Evolutionary conservation across 2,797 vertebrate genomes (phyloP).

Genomic region (Rachycentron canadum): DNA sequence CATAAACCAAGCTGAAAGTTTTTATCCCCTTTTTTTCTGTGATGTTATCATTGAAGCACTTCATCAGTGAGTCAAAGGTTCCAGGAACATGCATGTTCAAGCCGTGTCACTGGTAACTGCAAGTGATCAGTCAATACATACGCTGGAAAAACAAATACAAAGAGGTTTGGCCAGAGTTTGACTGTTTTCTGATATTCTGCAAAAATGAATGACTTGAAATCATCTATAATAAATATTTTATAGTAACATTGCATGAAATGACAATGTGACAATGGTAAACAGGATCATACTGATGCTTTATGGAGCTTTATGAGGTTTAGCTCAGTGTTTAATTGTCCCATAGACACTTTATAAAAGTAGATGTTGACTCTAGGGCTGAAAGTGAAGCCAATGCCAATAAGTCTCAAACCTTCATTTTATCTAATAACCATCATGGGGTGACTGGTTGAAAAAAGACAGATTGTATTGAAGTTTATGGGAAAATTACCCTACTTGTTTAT

Average conservation of each 20-base stretch:
- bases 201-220: not conserved
- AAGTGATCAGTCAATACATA: not conserved
- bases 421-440: too few relatives aligned
- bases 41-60: constrained; percentile 39
- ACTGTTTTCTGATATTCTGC: too few relatives aligned
- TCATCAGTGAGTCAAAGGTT: constrained; percentile 37
- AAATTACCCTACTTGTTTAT: too few relatives aligned
- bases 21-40: constrained; percentile 15
- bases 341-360: too few relatives aligned
- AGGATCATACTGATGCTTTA: too few relatives aligned
- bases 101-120: not conserved
- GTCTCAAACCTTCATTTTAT: too few relatives aligned
- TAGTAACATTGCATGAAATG: not conserved
- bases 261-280: not conserved
- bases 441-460: too few relatives aligned
- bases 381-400: too few relatives aligned
- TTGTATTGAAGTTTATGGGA: too few relatives aligned
- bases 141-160: not conserved
- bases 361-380: too few relatives aligned
- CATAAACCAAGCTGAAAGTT: constrained; percentile 48
- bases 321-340: too few relatives aligned
- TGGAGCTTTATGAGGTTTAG: too few relatives aligned
- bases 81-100: constrained; percentile 24
- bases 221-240: not conserved
- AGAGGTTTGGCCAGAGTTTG: not conserved